phyloP scores from a whole-genome alignment of 2,113 vertebrate genomes.

The Burhinus oedicnemus region DNA sequence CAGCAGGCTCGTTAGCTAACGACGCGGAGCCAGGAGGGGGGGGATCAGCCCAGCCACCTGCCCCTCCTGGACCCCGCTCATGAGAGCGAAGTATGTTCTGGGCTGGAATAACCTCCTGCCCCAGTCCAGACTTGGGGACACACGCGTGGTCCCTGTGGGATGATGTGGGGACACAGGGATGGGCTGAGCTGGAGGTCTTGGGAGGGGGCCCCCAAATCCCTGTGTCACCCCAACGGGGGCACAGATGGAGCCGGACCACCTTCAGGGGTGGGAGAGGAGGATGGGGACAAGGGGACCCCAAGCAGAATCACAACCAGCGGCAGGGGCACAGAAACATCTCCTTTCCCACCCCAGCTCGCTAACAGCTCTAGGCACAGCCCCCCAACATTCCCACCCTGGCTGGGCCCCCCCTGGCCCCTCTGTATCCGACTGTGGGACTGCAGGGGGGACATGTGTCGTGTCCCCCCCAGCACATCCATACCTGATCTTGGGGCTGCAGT shows the following conservation, averaged over 20 bases:
- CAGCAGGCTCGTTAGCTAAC: neutral
- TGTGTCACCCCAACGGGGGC: accelerated
- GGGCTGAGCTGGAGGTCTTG: neutral
- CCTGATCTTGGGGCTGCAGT: slow-evolving; percentile 97
- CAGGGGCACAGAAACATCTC: neutral
- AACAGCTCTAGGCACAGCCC: neutral
- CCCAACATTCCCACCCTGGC: accelerated
- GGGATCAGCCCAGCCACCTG: neutral
- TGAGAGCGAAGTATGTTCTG: too few species aligned
- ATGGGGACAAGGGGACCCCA: neutral
- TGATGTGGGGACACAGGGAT: neutral
- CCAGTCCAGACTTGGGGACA: too few species aligned
- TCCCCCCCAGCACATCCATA: neutral
- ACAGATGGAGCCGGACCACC: neutral
- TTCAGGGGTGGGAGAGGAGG: too few species aligned
- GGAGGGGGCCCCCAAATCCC: too few species aligned
- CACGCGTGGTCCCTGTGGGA: neutral
- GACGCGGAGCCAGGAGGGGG: accelerated
- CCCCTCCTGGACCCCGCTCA: neutral
- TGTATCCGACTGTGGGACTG: too few species aligned
- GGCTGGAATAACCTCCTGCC: too few species aligned
- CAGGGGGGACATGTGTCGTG: neutral
- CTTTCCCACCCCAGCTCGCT: accelerated
- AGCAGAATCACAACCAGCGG: neutral
- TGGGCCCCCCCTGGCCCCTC: too few species aligned